Conservation (phyloP, 2,888 invertebrate species). For the Myopa tessellatipennis region DNA sequence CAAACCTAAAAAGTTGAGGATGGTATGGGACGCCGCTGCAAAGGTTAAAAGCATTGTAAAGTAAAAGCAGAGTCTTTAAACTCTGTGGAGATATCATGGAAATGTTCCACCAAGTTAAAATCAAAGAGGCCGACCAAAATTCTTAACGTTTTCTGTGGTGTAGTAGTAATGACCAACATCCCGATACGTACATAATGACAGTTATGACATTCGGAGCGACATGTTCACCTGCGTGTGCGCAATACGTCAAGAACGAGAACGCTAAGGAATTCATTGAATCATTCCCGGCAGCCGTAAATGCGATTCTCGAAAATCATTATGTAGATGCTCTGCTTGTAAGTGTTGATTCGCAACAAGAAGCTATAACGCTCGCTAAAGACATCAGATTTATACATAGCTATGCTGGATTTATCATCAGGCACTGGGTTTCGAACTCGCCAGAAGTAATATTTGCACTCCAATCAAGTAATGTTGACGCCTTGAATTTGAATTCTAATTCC, state of each 20-base stretch:
- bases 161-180: neutral
- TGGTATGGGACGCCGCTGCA: constrained; percentile 59
- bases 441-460: constrained; percentile 25
- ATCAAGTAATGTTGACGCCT: constrained; percentile 20
- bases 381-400: constrained; percentile 41
- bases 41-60: constrained; percentile 50
- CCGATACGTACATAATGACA: neutral
- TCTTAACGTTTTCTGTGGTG: constrained; percentile 9
- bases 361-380: constrained; percentile 44
- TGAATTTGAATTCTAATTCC: constrained; percentile 8
- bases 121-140: neutral
- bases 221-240: neutral
- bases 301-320: constrained; percentile 45
- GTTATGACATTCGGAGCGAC: constrained; percentile 17
- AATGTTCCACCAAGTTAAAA: constrained; percentile 14
- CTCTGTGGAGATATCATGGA: constrained; percentile 1
- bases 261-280: neutral
- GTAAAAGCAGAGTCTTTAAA: no score
- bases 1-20: constrained; percentile 51
- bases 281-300: neutral
- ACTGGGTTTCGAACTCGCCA: constrained; percentile 51
- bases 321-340: constrained; percentile 56
- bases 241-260: constrained; percentile 13
- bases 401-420: constrained; percentile 45
- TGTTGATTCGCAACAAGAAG: constrained; percentile 46